Conservation (phyloP, 2,888 invertebrate species). For the Lingula anatina region DNA sequence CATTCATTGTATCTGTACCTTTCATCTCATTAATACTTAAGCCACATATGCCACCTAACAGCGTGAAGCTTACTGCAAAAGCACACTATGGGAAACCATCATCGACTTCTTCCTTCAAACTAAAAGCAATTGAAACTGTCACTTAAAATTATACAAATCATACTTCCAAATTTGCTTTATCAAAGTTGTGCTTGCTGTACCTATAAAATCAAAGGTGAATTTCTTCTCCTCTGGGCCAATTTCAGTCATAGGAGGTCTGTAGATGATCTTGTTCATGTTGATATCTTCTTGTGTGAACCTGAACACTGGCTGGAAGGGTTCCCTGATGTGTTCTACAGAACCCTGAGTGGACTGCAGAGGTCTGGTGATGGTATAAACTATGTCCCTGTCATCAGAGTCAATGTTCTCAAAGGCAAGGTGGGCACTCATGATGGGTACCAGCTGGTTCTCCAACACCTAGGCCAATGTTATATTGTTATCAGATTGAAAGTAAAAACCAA, state of each 20-base stretch:
- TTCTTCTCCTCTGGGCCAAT: slow-evolving; percentile 25
- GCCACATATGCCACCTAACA: too few relatives aligned
- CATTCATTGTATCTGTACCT: neutral
- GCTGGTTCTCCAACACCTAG: slow-evolving; percentile 35
- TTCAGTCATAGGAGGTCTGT: slow-evolving; percentile 33
- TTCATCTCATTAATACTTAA: neutral
- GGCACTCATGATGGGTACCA: slow-evolving; percentile 25
- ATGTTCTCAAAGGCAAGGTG: slow-evolving; percentile 23
- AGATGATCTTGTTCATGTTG: slow-evolving; percentile 36
- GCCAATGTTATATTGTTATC: neutral
- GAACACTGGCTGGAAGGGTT: slow-evolving; percentile 25
- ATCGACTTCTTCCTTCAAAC: too few relatives aligned
- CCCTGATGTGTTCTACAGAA: slow-evolving; percentile 29
- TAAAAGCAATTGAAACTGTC: too few relatives aligned
- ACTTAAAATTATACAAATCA: too few relatives aligned
- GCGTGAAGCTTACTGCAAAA: too few relatives aligned
- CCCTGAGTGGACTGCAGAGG: slow-evolving; percentile 29
- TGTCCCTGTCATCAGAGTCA: slow-evolving; percentile 19
- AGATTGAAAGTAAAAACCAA: too few relatives aligned
- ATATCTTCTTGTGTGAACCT: slow-evolving; percentile 43
- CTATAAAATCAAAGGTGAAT: slow-evolving; percentile 32
- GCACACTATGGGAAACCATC: too few relatives aligned
- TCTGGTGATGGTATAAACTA: slow-evolving; percentile 26
- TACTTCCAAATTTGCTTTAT: too few relatives aligned
- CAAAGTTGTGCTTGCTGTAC: too few relatives aligned